phyloP scores from a whole-genome alignment of 1,140 invertebrate genomes.

The Forficula auricularia region DNA sequence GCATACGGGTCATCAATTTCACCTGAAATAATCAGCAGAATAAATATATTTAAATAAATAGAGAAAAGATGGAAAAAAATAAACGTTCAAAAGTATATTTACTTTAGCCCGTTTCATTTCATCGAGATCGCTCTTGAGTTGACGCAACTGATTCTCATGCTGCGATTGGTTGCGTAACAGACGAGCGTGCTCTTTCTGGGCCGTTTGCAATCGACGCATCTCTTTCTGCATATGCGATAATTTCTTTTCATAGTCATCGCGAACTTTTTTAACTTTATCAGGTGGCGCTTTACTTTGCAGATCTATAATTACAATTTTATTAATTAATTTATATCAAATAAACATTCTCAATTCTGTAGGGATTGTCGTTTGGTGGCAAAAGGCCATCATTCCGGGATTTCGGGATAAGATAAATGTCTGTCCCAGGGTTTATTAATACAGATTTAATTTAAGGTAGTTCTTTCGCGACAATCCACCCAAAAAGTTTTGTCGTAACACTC shows the following conservation, averaged over 20 bases:
- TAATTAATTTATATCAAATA: too few species aligned
- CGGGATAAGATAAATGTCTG: too few species aligned
- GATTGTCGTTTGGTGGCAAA: too few species aligned
- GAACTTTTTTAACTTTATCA: slow-evolving; percentile 70
- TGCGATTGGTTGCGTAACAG: slow-evolving; percentile 66
- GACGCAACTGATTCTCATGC: slow-evolving; percentile 62
- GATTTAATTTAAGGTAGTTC: too few species aligned
- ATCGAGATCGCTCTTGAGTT: slow-evolving; percentile 58
- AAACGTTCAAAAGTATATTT: slow-evolving; percentile 5
- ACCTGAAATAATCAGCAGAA: slow-evolving; percentile 38
- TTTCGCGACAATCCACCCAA: too few species aligned
- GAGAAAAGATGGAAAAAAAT: slow-evolving; percentile 1
- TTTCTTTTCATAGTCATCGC: slow-evolving; percentile 80
- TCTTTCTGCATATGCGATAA: slow-evolving; percentile 70
- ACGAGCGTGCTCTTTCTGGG: slow-evolving; percentile 76
- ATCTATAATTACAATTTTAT: slow-evolving; percentile 14
- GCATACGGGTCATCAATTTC: slow-evolving; percentile 82
- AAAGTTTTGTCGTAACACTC: too few species aligned
- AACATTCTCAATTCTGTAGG: too few species aligned
- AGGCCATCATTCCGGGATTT: too few species aligned
- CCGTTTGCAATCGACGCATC: slow-evolving; percentile 67
- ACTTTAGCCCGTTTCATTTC: slow-evolving; percentile 79
- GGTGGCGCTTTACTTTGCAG: slow-evolving; percentile 29
- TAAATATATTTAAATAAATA: slow-evolving; percentile 5
- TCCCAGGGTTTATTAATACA: too few species aligned